Conservation (phyloP, 2,888 invertebrate species). For the Sussaba pulchella region DNA sequence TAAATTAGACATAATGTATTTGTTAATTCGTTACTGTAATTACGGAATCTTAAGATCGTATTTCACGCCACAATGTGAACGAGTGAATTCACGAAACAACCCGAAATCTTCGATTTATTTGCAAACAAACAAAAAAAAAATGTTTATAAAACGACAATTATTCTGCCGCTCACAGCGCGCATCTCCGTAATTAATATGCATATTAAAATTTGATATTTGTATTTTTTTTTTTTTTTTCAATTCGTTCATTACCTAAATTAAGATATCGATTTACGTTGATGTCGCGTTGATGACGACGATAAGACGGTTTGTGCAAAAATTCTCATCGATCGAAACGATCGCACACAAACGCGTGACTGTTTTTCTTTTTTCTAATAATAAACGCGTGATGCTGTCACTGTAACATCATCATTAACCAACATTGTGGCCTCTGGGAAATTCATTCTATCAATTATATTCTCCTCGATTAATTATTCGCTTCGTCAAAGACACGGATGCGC, state of each 20-base stretch:
- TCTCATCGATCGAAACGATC: conserved; percentile 67
- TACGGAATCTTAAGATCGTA: conserved; percentile 53
- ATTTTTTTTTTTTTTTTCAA: too few species aligned
- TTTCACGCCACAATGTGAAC: background rate
- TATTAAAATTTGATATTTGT: conserved; percentile 10
- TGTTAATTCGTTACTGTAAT: conserved; percentile 72
- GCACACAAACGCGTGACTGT: conserved; percentile 42
- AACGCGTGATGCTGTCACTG: conserved; percentile 38
- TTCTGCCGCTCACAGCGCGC: conserved; percentile 23
- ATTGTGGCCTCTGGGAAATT: background rate
- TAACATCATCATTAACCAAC: conserved; percentile 3
- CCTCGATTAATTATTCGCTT: background rate
- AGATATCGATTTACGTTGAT: conserved; percentile 30
- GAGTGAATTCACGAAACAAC: conserved; percentile 12
- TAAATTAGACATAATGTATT: conserved; percentile 75
- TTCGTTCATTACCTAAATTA: conserved; percentile 27
- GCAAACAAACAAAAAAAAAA: too few species aligned
- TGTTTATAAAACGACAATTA: background rate
- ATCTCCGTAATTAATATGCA: conserved; percentile 21
- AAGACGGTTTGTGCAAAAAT: conserved; percentile 5
- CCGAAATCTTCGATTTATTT: background rate
- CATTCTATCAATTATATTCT: background rate
- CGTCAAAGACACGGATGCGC: background rate
- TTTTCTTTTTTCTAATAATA: conserved; percentile 60
- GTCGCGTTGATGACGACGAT: background rate